Conservation (phyloP, 2,113 vertebrate species). For the Smithornis capensis region DNA sequence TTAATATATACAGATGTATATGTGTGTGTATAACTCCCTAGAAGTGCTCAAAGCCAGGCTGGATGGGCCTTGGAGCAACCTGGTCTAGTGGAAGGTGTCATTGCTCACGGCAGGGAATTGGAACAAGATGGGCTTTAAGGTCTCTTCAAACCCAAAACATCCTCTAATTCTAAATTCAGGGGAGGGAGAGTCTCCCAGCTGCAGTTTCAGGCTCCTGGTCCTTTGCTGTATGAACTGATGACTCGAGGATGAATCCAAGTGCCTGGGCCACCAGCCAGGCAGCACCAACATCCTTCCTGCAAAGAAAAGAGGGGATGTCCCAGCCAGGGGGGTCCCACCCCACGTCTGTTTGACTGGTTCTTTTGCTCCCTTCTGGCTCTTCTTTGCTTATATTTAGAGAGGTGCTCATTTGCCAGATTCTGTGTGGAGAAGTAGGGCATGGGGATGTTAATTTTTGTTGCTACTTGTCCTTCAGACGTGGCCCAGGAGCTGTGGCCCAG, state of each 20-base stretch:
- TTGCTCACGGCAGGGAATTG: neutral
- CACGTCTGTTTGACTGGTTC: neutral
- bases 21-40: neutral
- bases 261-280: neutral
- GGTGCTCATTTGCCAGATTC: neutral
- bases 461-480: neutral
- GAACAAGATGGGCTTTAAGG: neutral
- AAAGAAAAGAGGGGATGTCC: neutral
- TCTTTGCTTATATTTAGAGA: neutral
- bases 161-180: neutral
- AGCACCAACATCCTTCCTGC: neutral
- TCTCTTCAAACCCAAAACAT: neutral
- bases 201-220: neutral
- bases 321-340: neutral
- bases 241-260: neutral
- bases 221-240: neutral
- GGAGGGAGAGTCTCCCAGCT: neutral
- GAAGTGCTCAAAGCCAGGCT: neutral
- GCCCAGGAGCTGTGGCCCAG: neutral
- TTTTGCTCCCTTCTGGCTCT: neutral
- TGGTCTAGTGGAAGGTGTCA: neutral
- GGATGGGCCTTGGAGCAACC: neutral
- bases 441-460: neutral
- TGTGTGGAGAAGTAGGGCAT: neutral
- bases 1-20: neutral